Evolutionary conservation across 1,140 invertebrate genomes (phyloP).

Genomic region (Drosophila tsacasi): DNA sequence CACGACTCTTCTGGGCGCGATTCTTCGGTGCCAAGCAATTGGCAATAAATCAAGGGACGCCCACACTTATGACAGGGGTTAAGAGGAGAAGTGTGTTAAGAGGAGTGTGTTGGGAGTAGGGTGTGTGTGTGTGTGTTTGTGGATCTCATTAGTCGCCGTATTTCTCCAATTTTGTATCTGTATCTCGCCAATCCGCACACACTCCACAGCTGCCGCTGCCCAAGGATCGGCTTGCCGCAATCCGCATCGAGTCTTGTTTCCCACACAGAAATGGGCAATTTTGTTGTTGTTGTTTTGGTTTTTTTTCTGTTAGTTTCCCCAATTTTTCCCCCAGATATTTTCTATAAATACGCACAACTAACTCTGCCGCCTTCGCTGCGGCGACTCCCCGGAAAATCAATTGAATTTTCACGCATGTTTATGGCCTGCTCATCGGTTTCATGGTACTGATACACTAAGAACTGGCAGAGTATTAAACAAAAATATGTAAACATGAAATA

Average conservation of each 20-base stretch:
- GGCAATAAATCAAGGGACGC: slow-evolving; percentile 80
- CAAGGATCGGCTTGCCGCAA: slow-evolving; percentile 10
- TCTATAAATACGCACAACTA: slow-evolving; percentile 63
- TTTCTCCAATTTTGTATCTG: slow-evolving; percentile 25
- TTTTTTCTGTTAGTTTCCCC: neutral
- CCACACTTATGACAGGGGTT: slow-evolving; percentile 67
- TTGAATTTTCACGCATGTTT: slow-evolving; percentile 82
- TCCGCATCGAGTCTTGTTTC: slow-evolving; percentile 52
- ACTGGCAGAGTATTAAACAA: no score
- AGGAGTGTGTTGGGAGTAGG: neutral
- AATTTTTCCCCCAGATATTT: slow-evolving; percentile 19
- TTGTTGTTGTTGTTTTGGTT: neutral
- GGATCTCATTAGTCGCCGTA: slow-evolving; percentile 48
- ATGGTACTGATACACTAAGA: slow-evolving; percentile 23
- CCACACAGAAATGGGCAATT: slow-evolving; percentile 66
- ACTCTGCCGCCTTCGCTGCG: slow-evolving; percentile 14
- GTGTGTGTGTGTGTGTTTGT: neutral
- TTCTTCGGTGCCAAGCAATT: slow-evolving; percentile 61
- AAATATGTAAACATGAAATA: no score
- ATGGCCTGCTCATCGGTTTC: slow-evolving; percentile 39
- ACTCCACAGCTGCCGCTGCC: slow-evolving; percentile 57
- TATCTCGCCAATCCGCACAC: slow-evolving; percentile 48
- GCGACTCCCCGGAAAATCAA: slow-evolving; percentile 63
- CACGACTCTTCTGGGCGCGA: slow-evolving; percentile 19
- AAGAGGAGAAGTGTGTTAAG: slow-evolving; percentile 16